Base-by-base conservation (phyloP, 2,888 invertebrate genomes). In the Bursaphelenchus okinawaensis region DNA sequence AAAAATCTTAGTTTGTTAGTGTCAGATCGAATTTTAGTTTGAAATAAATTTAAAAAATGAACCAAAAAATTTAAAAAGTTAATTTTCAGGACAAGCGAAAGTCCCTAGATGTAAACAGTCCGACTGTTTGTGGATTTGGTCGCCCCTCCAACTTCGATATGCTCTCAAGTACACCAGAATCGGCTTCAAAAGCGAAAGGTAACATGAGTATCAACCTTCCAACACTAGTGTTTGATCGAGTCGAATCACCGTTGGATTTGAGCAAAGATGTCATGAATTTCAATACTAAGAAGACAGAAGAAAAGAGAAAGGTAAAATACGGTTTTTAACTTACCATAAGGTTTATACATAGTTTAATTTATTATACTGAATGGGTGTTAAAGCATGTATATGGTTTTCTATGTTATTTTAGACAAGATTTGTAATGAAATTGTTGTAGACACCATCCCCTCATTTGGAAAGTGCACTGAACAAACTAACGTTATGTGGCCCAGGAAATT, bases 401-500 rank as follows among this genome's bases (percentile, higher is more conserved):
- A n/a, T n/a, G n/a, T n/a, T n/a, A n/a, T n/a, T 40, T 40, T 40
- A 16, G n/a, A 16, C 40, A 40, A 40, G n/a, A 40, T 40, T 40
- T 40, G 31, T n/a, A n/a, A n/a, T n/a, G n/a, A n/a, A 29, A 29
- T 40, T 40, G n/a, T 40, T 40, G 12, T 40, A 40, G 40, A 40
- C 40, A 1, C 56, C 26, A 4, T 27, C 29, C 23, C 67, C 50
- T 68, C 26, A 31, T 70, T 67, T 56, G 2, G 27, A 56, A 19
- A 12, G 1, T 1, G 56, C 56, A 22, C 26, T 56, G 3, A 19
- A 7, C 2, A 23, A 27, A 7, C 40, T 40, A 40, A n/a, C 40
- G 40, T 24, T 56, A 3, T 68, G 91, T 89, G 84, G 94, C 94
- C 0, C 93, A 92, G 84, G 93, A 93, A 0, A 93, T 91, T 82